These are phyloP conservation scores for Cremastobaeus sp. DNA, from an alignment of 2,888 invertebrate genomes.

Conservation along the genomic window DNA sequence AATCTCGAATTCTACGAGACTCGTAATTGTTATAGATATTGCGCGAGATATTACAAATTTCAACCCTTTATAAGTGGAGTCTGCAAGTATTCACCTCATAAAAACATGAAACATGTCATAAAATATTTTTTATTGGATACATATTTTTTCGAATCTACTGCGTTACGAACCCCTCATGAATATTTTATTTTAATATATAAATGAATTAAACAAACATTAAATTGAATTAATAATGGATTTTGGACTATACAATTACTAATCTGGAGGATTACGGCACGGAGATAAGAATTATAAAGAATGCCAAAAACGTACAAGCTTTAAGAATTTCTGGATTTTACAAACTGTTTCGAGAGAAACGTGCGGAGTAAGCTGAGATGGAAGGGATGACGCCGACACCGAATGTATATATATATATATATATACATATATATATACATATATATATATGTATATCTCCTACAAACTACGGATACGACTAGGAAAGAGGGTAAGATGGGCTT, in stretches of 20 bases:
- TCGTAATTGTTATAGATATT: no score
- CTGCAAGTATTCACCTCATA: no score
- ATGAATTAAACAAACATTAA: neutral
- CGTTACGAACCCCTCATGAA: no score
- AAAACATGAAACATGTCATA: no score
- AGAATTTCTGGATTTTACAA: slow-evolving; percentile 65
- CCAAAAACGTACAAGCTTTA: slow-evolving; percentile 45
- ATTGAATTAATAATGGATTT: neutral
- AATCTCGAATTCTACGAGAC: no score
- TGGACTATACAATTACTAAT: neutral
- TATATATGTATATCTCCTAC: slow-evolving; percentile 57
- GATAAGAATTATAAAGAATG: slow-evolving; percentile 29
- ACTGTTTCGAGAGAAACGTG: slow-evolving; percentile 62
- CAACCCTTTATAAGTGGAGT: no score
- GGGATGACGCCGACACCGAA: slow-evolving; percentile 56
- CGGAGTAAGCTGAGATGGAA: slow-evolving; percentile 55
- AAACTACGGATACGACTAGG: slow-evolving; percentile 67
- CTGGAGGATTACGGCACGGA: slow-evolving; percentile 17
- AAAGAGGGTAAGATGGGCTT: slow-evolving; percentile 77
- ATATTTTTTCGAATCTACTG: no score
- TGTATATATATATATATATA: slow-evolving; percentile 49
- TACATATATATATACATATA: slow-evolving; percentile 53
- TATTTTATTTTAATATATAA: no score
- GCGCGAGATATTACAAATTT: no score
- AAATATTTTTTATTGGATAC: no score